These are phyloP conservation scores for Osmerus eperlanus DNA, from an alignment of 2,113 vertebrate species.

Conservation along the genomic window DNA sequence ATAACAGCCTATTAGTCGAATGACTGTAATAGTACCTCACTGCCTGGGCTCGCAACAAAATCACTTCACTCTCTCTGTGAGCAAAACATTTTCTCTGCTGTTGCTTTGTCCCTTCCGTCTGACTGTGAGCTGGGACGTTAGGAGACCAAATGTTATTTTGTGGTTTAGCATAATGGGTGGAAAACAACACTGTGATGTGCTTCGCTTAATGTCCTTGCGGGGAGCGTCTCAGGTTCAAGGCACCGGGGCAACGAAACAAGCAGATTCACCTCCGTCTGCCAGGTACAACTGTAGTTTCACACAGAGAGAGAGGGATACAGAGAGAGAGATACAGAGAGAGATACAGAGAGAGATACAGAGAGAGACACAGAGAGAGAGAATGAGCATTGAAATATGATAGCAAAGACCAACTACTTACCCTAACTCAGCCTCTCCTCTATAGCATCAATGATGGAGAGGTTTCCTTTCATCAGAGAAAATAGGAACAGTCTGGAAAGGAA, in stretches of 20 bases:
- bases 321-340: neutral
- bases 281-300: neutral
- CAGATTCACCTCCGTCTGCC: neutral
- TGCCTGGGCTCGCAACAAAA: conserved; percentile 8
- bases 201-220: neutral
- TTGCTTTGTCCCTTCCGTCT: neutral
- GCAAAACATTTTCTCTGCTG: conserved; percentile 2
- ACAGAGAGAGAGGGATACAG: neutral
- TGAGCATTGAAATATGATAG: conserved; percentile 12
- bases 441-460: neutral
- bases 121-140: neutral
- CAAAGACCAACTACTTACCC: neutral
- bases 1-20: conserved; percentile 39
- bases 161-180: conserved; percentile 6
- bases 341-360: conserved; percentile 1
- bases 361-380: neutral
- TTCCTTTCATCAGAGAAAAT: neutral
- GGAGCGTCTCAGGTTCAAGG: conserved; percentile 1
- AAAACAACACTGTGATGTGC: neutral
- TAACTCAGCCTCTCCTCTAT: neutral
- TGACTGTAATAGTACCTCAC: conserved; percentile 22
- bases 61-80: conserved; percentile 16
- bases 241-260: conserved; percentile 12
- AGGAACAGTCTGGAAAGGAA: neutral
- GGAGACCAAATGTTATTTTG: neutral